Evolutionary conservation across 2,797 vertebrate species (phyloP), one percentile per base, ranked within the genome.

Genomic region (Apogon talboti): DNA sequence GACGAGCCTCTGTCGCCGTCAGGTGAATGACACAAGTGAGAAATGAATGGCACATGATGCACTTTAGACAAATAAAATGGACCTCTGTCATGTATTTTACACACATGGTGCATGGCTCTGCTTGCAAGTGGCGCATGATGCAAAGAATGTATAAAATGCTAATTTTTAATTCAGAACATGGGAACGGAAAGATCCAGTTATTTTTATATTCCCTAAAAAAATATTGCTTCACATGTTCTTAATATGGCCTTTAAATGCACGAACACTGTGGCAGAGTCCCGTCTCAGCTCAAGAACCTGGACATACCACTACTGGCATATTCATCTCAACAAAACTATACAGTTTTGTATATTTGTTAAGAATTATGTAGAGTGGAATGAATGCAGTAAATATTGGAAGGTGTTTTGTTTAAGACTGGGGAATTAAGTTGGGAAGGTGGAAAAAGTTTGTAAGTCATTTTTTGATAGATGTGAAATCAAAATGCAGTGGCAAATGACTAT

Each of bases 41-140:
- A 79, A 69, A 75, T 33, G 69, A 87, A 84, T 71, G 66, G 86
- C 89, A 91, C 90, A 79, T 16, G 16, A 84, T 72, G 90, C 90
- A 91, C 91, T 92, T 92, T 92, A 90, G 67, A 81, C 66, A 45
- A 70, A 37, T 48, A 48, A 75, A 59, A 79, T 43, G 74, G 84
- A 90, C 83, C 81, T 87, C 73, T 60, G 56, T 77, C 38, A 14
- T 44, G 66, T 66, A 53, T 69, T 56, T 63, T 37, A 48, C 41
- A 50, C 62, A 30, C 14, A 50, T 6, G 24, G 54, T 60, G 76
- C 66, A 57, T 35, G 70, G 73, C 56, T 35, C 33, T 68, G 62
- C 71, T 66, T 50, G 38, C 45, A 19, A n/a, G 55, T 41, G 78
- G 59, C 54, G 81, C 82, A 74, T 55, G 70, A 79, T 72, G 57